A percentile compares a stretch with the other conserved stretches of the same genome.
Conservation (phyloP, 2,113 vertebrate genomes). For the Gila orcuttii region DNA sequence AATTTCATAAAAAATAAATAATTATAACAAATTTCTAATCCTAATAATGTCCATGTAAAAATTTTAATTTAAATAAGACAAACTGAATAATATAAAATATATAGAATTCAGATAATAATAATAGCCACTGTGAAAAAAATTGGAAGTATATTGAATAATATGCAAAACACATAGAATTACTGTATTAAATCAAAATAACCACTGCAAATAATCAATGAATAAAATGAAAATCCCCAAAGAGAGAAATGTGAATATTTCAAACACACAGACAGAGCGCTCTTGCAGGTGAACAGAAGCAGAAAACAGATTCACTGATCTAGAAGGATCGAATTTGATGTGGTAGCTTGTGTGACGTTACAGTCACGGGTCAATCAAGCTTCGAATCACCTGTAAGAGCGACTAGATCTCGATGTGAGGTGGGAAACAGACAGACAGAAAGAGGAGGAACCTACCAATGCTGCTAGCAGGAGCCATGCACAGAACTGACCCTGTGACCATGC, state of each 20-base stretch:
- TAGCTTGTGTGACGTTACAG: neutral
- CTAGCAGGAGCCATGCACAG: slow-evolving; percentile 99
- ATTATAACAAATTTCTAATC: neutral
- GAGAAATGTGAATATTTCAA: slow-evolving; percentile 23
- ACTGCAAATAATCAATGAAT: slow-evolving; percentile 8
- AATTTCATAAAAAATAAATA: too few relatives aligned
- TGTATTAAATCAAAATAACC: neutral
- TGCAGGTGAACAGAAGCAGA: slow-evolving; percentile 64
- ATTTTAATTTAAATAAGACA: neutral
- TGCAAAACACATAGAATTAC: neutral
- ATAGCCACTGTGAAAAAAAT: neutral
- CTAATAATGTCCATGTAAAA: neutral
- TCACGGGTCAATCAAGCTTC: slow-evolving; percentile 39
- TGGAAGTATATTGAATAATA: neutral
- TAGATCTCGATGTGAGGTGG: neutral
- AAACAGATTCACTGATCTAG: neutral
- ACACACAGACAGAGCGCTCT: slow-evolving; percentile 44
- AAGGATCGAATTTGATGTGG: neutral
- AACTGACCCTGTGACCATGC: slow-evolving; percentile 97
- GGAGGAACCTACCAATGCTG: slow-evolving; percentile 99
- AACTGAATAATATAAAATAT: neutral
- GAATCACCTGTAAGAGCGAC: slow-evolving; percentile 67
- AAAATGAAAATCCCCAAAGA: slow-evolving; percentile 17
- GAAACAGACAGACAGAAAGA: slow-evolving; percentile 76
- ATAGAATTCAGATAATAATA: neutral